Base-by-base conservation (phyloP, 1,140 invertebrate genomes). In the Drosophila insularis region DNA sequence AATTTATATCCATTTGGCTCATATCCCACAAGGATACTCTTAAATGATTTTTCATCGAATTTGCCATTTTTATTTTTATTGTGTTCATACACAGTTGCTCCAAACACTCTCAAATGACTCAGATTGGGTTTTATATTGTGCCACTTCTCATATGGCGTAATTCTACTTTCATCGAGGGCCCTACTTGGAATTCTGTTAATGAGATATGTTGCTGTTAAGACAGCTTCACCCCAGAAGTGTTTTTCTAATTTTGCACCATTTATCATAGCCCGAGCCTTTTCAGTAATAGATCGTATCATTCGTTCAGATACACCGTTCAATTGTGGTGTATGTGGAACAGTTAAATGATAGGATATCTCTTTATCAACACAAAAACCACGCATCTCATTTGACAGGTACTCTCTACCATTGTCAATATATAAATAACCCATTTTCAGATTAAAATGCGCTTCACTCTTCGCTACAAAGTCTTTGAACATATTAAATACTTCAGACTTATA, bases 171-270 rank as follows among this genome's bases (percentile, higher is more conserved):
- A 14, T 40, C 39, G 39, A 40, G 39, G 39, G 63, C 54, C 14
- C 54, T 43, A 66, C 13, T 66, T 23, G 63, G 63, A 55, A 56
- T 59, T 23, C 27, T 59, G 27, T 67, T 65, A 43, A 55, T 13
- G 17, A 64, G 37, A 64, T 64, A 64, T 17, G 63, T 56, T 54
- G 53, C 53, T 39, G 53, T 65, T 32, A 56, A 31, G 6, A 65
- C 37, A 56, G 50, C 37, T 65, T 65, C 53, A 31, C 64, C 64
- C 55, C 55, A 67, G 13, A 50, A 59, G 5, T 13, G 7, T 37
- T 62, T 69, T 39, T 62, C 35, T 62, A 63, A 54, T 58, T n/a
- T 81, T 23, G 50, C 50, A 53, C 50, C 17, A 53, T 53, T 53
- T 21, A 53, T 21, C 50, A 53, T 53, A 23, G 50, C 50, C 19